Percentiles rank a stretch among this genome's conserved stretches.
phyloP scores from a whole-genome alignment of 2,888 invertebrate species.

The Sinopyrophorus schimmeli region DNA sequence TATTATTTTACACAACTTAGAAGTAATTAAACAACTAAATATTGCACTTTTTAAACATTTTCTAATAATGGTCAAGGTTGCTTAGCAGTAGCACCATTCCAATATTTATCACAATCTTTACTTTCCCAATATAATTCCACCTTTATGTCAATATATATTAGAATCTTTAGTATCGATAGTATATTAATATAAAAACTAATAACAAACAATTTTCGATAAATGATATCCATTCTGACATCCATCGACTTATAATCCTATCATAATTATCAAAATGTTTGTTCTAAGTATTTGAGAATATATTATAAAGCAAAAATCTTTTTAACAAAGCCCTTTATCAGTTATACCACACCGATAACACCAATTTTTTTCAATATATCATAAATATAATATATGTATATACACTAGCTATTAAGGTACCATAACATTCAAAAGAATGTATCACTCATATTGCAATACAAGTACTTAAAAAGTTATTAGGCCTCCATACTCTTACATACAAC shows the following conservation, averaged over 20 bases:
- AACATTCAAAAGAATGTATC: conserved; percentile 45
- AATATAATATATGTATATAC: conserved; percentile 43
- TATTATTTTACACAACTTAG: conserved; percentile 26
- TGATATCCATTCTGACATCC: conserved; percentile 35
- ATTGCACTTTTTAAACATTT: conserved; percentile 50
- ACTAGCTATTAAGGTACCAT: conserved; percentile 45
- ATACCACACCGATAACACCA: conserved; percentile 48
- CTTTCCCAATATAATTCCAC: conserved; percentile 39
- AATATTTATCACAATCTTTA: conserved; percentile 55
- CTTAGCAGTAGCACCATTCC: conserved; percentile 53
- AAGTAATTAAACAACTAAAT: conserved; percentile 50
- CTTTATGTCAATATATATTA: conserved; percentile 44
- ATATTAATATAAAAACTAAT: conserved; percentile 51
- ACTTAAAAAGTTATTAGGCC: conserved; percentile 24
- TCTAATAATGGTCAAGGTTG: conserved; percentile 46
- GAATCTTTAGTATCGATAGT: conserved; percentile 48
- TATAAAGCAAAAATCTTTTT: conserved; percentile 37
- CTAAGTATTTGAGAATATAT: conserved; percentile 30
- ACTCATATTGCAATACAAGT: conserved; percentile 34
- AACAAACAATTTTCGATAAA: conserved; percentile 42
- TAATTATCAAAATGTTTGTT: conserved; percentile 19
- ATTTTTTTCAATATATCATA: conserved; percentile 44
- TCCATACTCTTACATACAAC: conserved; percentile 11
- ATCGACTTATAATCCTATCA: conserved; percentile 36
- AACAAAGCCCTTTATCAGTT: conserved; percentile 41